A percentile compares a stretch with the other conserved stretches of the same genome.
These are phyloP conservation scores for Amaurobius ferox DNA, from an alignment of 2,888 invertebrate species.

Conservation along the genomic window DNA sequence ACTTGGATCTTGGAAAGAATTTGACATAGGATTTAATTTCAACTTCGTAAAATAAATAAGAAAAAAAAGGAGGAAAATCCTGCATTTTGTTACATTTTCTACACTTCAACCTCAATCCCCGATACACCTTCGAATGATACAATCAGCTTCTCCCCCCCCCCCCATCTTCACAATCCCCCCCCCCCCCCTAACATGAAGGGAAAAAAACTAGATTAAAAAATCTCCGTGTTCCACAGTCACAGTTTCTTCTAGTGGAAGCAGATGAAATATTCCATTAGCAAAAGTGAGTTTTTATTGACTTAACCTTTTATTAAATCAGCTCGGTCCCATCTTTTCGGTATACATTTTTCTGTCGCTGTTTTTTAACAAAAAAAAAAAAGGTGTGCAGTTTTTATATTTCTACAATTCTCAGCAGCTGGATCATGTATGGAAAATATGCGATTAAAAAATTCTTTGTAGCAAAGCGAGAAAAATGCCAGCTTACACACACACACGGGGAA, in stretches of 20 bases:
- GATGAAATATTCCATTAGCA: constrained; percentile 57
- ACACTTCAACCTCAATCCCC: constrained; percentile 9
- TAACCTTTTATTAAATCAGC: constrained; percentile 65
- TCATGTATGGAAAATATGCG: background rate
- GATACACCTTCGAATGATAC: constrained; percentile 19
- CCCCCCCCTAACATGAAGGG: background rate
- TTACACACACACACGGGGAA: background rate
- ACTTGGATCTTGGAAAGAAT: background rate
- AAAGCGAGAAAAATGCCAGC: background rate
- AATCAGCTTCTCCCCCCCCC: background rate
- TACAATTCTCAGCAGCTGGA: background rate
- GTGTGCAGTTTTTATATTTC: background rate
- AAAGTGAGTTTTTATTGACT: constrained; percentile 61
- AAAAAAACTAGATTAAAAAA: constrained; percentile 16
- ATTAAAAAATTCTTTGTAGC: background rate
- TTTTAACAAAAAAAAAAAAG: background rate
- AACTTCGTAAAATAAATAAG: background rate
- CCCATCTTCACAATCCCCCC: background rate
- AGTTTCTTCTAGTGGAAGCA: background rate
- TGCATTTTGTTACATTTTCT: constrained; percentile 30
- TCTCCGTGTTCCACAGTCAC: background rate
- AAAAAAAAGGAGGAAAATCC: background rate
- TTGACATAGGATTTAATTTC: background rate
- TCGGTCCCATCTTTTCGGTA: background rate
- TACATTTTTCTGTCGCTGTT: background rate